These are phyloP conservation scores for Diorhabda sublineata DNA, from an alignment of 1,140 invertebrate species.

Conservation along the genomic window DNA sequence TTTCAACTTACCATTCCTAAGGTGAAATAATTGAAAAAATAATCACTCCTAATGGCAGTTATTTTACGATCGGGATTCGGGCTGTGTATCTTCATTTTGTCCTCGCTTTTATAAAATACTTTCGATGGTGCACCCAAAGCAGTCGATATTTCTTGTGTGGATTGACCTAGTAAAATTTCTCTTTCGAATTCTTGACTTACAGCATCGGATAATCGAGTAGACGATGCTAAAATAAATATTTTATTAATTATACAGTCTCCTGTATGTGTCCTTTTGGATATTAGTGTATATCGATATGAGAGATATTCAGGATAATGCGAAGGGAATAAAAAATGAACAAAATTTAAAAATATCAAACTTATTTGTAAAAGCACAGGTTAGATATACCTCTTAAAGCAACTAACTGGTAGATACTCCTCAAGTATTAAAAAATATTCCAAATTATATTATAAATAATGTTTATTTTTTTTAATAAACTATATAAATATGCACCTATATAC, in stretches of 20 bases:
- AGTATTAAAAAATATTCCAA: no score
- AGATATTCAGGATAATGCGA: no score
- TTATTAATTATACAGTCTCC: not conserved
- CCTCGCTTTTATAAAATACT: constrained; percentile 94
- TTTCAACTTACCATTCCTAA: constrained; percentile 74
- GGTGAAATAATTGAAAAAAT: constrained; percentile 97
- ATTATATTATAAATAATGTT: no score
- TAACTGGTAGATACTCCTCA: no score
- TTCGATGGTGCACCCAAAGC: constrained; percentile 66
- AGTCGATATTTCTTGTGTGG: constrained; percentile 79
- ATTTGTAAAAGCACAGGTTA: no score
- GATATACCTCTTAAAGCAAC: no score
- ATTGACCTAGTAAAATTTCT: constrained; percentile 75
- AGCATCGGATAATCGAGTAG: constrained; percentile 38
- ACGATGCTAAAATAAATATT: constrained; percentile 30
- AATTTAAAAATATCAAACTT: no score
- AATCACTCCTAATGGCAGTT: constrained; percentile 76
- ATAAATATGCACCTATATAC: no score
- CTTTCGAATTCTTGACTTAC: constrained; percentile 50
- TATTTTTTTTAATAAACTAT: no score
- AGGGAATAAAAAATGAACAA: no score
- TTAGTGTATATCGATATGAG: no score
- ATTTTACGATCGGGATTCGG: constrained; percentile 79
- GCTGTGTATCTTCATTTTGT: constrained; percentile 97
- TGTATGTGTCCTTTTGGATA: not conserved